Conservation (phyloP, 2,113 vertebrate species). For the Catagonus wagneri region DNA sequence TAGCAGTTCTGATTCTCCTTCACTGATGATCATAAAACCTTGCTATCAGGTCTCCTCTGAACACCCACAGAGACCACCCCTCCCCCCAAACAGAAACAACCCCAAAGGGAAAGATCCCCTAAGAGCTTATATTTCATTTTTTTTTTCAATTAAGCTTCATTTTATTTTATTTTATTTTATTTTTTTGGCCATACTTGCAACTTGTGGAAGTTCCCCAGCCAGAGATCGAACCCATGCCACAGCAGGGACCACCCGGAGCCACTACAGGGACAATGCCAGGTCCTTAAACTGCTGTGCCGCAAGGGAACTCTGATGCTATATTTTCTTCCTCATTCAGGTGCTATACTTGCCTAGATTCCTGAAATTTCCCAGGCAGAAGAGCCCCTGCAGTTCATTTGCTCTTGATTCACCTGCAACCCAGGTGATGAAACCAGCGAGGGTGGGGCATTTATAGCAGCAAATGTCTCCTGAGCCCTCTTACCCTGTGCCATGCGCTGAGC, state of each 20-base stretch:
- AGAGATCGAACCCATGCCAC: too few species aligned
- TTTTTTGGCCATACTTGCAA: too few species aligned
- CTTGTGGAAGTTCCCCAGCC: too few species aligned
- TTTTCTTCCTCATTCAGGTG: background rate
- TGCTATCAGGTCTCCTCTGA: too few species aligned
- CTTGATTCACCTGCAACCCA: background rate
- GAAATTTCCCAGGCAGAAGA: background rate
- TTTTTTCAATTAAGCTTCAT: too few species aligned
- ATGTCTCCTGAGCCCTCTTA: accelerated
- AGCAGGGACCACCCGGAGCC: too few species aligned
- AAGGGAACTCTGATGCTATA: too few species aligned
- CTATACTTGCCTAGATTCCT: background rate
- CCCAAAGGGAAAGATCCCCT: background rate
- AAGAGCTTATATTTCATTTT: background rate
- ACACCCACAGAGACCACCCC: too few species aligned
- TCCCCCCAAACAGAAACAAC: background rate
- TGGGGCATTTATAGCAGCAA: accelerated
- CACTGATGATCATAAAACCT: background rate
- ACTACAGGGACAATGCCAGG: too few species aligned
- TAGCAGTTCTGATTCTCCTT: background rate
- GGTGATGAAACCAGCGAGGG: background rate
- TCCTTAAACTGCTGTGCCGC: too few species aligned
- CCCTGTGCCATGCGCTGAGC: accelerated
- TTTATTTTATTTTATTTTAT: too few species aligned
- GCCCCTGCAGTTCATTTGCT: too few species aligned